Evolutionary conservation across 2,888 invertebrate species (phyloP).

Genomic region (Azorinus chamasolen): DNA sequence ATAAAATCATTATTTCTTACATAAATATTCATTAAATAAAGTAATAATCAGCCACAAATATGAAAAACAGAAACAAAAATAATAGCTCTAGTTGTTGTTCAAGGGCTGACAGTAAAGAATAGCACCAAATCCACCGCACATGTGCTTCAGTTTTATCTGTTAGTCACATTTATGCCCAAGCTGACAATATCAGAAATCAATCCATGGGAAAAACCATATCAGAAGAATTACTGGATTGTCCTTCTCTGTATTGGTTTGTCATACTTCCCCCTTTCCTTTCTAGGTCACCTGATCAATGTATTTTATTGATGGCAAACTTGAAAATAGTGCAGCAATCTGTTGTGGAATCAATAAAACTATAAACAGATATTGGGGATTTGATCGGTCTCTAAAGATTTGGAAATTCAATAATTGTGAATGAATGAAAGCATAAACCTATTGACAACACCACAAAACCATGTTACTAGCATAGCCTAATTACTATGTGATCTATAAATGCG

Average conservation of each 20-base stretch:
- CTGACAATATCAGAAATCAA: conserved; percentile 66
- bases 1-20: too few species aligned
- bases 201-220: conserved; percentile 45
- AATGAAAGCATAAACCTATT: conserved; percentile 14
- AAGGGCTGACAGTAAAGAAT: too few species aligned
- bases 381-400: conserved; percentile 60
- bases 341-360: conserved; percentile 50
- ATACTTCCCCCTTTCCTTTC: conserved; percentile 32
- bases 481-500: too few species aligned
- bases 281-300: conserved; percentile 64
- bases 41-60: too few species aligned
- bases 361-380: conserved; percentile 36
- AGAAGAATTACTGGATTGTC: conserved; percentile 14
- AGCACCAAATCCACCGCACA: too few species aligned
- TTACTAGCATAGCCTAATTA: too few species aligned
- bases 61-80: too few species aligned
- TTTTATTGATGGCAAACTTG: conserved; percentile 46
- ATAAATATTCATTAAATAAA: too few species aligned
- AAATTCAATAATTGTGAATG: conserved; percentile 66
- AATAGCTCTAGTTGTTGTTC: too few species aligned
- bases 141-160: too few species aligned
- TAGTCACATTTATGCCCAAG: too few species aligned
- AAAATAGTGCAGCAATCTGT: conserved; percentile 29
- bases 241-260: conserved; percentile 50
- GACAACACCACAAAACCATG: too few species aligned